Evolutionary conservation across 1,140 invertebrate species (phyloP).

Genomic region (Brachionus manjavacas): DNA sequence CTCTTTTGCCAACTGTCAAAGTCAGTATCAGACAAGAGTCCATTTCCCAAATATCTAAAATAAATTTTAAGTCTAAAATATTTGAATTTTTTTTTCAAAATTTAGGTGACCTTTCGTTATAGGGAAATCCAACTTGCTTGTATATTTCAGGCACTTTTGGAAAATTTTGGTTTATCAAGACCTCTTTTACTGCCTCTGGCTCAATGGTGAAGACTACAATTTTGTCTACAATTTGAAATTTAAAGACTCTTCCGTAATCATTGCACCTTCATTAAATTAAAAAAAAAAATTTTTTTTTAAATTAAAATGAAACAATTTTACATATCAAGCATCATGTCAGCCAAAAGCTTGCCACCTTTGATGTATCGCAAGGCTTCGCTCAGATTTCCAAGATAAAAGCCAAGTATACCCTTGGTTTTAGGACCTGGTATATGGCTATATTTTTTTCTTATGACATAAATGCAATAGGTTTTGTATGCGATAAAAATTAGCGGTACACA

Average conservation of each 20-base stretch:
- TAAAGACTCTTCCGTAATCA: constrained; percentile 24
- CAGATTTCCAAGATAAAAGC: constrained; percentile 38
- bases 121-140: constrained; percentile 18
- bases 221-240: constrained; percentile 39
- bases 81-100: background rate
- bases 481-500: background rate
- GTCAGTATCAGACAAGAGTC: constrained; percentile 10
- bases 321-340: constrained; percentile 38
- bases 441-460: constrained; percentile 15
- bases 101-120: constrained; percentile 13
- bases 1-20: background rate
- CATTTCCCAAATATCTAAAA: constrained; percentile 9
- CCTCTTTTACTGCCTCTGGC: constrained; percentile 11
- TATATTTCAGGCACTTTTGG: constrained; percentile 38
- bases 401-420: constrained; percentile 14
- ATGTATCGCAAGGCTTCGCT: background rate
- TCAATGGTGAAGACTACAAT: constrained; percentile 35
- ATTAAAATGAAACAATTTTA: background rate
- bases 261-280: too few species aligned
- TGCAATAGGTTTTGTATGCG: constrained; percentile 4
- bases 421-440: constrained; percentile 31
- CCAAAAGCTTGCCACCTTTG: constrained; percentile 20
- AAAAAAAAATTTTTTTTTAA: too few species aligned
- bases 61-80: background rate
- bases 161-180: constrained; percentile 27